Conservation (phyloP, 2,888 invertebrate genomes). For the Morpho deidamia region DNA sequence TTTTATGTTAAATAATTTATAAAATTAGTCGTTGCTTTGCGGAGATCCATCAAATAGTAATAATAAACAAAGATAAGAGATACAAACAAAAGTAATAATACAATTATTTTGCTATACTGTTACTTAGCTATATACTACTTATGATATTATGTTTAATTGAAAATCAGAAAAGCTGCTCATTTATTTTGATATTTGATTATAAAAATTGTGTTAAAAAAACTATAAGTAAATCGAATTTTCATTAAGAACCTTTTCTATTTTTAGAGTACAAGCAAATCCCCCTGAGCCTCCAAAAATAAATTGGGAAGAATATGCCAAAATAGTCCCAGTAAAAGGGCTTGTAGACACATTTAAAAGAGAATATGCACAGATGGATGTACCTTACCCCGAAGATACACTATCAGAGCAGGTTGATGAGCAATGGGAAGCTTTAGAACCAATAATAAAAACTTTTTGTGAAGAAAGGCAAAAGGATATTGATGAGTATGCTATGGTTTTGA, state of each 20-base stretch:
- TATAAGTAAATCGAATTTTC: too few species aligned
- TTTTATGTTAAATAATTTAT: too few species aligned
- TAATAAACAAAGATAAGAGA: too few species aligned
- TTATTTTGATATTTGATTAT: too few species aligned
- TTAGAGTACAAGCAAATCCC: slow-evolving; percentile 49
- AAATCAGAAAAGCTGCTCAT: too few species aligned
- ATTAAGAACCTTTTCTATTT: background rate
- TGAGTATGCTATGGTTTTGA: slow-evolving; percentile 28
- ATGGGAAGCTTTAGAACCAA: slow-evolving; percentile 44
- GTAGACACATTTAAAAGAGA: slow-evolving; percentile 51
- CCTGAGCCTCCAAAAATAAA: slow-evolving; percentile 53
- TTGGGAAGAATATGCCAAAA: slow-evolving; percentile 54
- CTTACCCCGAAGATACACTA: slow-evolving; percentile 50
- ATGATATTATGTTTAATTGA: too few species aligned
- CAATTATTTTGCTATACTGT: too few species aligned
- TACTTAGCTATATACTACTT: too few species aligned
- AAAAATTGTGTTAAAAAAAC: too few species aligned
- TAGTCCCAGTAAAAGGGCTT: slow-evolving; percentile 44
- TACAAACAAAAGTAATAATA: too few species aligned
- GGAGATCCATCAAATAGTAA: too few species aligned
- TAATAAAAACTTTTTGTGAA: slow-evolving; percentile 44
- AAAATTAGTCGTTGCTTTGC: too few species aligned
- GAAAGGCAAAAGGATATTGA: slow-evolving; percentile 43
- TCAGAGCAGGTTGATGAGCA: slow-evolving; percentile 50
- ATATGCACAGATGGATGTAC: slow-evolving; percentile 45